Percentiles rank a stretch among this genome's conserved stretches.
These are phyloP conservation scores for Vulpes lagopus DNA, from an alignment of 2,113 vertebrate species.

Conservation along the genomic window DNA sequence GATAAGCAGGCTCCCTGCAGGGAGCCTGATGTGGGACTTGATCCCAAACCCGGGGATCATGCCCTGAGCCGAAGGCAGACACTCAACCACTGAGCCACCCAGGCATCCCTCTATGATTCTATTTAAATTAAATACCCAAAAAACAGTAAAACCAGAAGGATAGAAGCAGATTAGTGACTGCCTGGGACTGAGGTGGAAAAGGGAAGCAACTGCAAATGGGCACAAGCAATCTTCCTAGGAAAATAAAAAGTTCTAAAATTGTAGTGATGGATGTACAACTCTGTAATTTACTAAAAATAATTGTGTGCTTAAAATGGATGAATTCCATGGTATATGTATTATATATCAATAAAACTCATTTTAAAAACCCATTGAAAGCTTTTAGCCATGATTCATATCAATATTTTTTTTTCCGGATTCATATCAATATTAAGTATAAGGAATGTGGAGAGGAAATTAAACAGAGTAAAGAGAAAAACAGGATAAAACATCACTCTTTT, in stretches of 20 bases:
- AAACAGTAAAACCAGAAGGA: background rate
- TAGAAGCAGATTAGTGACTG: background rate
- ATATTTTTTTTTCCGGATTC: background rate
- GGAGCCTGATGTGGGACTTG: too few relatives aligned
- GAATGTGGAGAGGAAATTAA: background rate
- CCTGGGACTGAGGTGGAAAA: background rate
- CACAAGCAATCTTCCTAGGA: background rate
- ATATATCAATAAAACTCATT: background rate
- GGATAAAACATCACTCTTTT: background rate
- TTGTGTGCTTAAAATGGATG: background rate
- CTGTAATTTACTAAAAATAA: background rate
- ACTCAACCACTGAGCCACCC: too few relatives aligned
- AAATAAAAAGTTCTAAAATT: background rate
- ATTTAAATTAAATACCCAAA: background rate
- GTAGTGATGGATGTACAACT: background rate
- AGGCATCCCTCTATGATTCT: background rate
- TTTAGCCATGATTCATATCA: background rate
- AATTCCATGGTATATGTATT: background rate
- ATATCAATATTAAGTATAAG: background rate
- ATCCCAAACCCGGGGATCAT: too few relatives aligned
- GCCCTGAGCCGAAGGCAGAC: too few relatives aligned
- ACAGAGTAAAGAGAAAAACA: background rate
- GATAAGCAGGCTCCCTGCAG: too few relatives aligned
- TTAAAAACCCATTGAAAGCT: background rate
- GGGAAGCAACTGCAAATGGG: background rate